Evolutionary conservation across 2,113 vertebrate genomes (phyloP).

Genomic region (Triplophysa rosa): DNA sequence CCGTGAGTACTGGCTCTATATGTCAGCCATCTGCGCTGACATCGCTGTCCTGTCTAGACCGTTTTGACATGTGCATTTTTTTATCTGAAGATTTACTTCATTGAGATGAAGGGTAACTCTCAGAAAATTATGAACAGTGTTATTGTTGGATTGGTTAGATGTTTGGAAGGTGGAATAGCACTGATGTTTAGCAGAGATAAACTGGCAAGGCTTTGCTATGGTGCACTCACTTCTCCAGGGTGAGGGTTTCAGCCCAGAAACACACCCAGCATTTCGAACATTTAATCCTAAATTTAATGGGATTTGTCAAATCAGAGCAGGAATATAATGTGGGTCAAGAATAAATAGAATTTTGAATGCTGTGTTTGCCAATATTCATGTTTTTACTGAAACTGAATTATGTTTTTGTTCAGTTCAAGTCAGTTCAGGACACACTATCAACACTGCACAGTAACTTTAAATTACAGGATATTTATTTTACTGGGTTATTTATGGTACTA

Average conservation of each 20-base stretch:
- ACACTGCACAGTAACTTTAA: too few relatives aligned
- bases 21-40: too few relatives aligned
- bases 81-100: constrained; percentile 7
- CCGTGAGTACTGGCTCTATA: too few relatives aligned
- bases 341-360: neutral
- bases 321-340: neutral
- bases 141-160: constrained; percentile 4
- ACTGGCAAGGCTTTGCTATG: neutral
- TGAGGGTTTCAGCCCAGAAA: constrained; percentile 9
- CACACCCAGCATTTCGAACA: neutral
- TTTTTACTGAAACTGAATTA: neutral
- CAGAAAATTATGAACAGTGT: neutral
- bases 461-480: neutral
- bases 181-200: neutral
- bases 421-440: too few relatives aligned
- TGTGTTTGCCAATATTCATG: neutral
- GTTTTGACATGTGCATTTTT: constrained; percentile 17
- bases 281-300: constrained; percentile 22
- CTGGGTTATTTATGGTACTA: too few relatives aligned
- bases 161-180: neutral
- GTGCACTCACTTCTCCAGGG: neutral
- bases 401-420: too few relatives aligned
- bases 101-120: neutral
- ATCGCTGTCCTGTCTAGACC: constrained; percentile 20
- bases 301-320: constrained; percentile 23